Evolutionary conservation across 1,140 invertebrate genomes (phyloP).

Genomic region (Drosophila pruinosa): DNA sequence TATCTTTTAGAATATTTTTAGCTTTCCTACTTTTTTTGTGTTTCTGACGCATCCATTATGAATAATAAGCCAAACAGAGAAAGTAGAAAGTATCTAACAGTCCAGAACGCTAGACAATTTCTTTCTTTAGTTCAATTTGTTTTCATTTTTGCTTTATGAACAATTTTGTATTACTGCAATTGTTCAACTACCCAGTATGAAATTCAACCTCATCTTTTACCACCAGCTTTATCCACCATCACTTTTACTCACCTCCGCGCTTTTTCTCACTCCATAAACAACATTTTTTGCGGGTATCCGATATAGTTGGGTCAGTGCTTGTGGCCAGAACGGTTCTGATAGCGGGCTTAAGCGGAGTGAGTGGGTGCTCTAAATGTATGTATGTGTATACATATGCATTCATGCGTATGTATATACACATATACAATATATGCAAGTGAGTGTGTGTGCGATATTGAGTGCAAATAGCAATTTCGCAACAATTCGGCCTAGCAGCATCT

Average conservation of each 20-base stretch:
- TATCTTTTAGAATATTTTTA: too few species aligned
- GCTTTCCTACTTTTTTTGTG: too few species aligned
- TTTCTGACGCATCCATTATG: too few species aligned
- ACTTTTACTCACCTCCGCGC: not conserved
- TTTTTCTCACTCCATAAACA: constrained; percentile 29
- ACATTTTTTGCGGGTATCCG: constrained; percentile 81
- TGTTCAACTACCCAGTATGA: constrained; percentile 35
- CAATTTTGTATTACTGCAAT: constrained; percentile 65
- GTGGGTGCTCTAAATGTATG: not conserved
- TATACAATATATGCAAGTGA: too few species aligned
- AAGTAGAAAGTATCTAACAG: too few species aligned
- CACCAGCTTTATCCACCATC: too few species aligned
- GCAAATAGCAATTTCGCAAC: constrained; percentile 82
- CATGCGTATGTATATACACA: not conserved
- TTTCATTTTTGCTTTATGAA: constrained; percentile 38
- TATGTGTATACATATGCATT: too few species aligned
- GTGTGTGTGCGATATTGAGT: constrained; percentile 75
- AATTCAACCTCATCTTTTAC: not conserved
- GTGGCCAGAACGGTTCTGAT: constrained; percentile 83
- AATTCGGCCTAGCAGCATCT: constrained; percentile 67
- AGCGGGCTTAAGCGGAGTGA: constrained; percentile 38
- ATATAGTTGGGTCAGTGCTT: constrained; percentile 83
- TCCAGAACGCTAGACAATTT: too few species aligned
- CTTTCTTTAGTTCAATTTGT: too few species aligned
- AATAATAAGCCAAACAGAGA: too few species aligned